Base-by-base conservation (phyloP, 2,113 vertebrate genomes). In the Tor tambroides region DNA sequence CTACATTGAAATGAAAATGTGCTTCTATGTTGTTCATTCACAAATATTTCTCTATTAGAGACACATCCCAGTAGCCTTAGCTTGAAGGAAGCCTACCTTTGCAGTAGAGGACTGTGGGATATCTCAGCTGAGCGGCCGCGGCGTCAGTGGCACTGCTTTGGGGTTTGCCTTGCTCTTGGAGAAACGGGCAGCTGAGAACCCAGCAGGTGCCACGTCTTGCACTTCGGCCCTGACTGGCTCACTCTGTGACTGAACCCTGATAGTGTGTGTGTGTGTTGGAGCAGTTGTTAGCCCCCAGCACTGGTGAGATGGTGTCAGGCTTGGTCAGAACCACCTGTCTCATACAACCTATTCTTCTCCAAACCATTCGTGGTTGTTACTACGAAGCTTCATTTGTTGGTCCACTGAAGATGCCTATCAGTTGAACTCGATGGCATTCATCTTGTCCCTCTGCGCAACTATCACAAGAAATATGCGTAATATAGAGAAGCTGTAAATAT, bases 191-290 rank as follows among this genome's bases (percentile, higher is more conserved):
- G 93, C 92, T 92, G 93, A 91, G 88, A 86, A 12, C n/a, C 85
- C 67, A 90, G 93, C 94, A 92, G 91, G 92, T 94, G 94, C 91
- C 89, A 89, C 90, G 90, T 91, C 92, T 91, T 85, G 81, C 76
- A 80, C 84, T 46, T 79, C 35, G 65, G 84, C 83, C 43, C 63
- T 41, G 72, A 83, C 43, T 38, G 80, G 38, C 51, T 78, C 43
- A 32, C 65, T 56, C 61, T 69, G 23, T 6, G 59, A 21, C 59
- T 74, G 38, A 49, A 8, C n/a, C 11, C 46, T 12, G 26, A 19
- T 51, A 51, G 46, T 79, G 74, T 78, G 87, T 61, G 54, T 43
- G 43, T 86, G 81, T 84, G 81, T 74, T 28, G 5, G 63, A 51
- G 28, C 67, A 76, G 69, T 65, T 51, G 61, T 83, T 28, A 67